A percentile compares a stretch with the other conserved stretches of the same genome.
Conservation (phyloP, 2,113 vertebrate genomes). For the Acanthochromis polyacanthus region DNA sequence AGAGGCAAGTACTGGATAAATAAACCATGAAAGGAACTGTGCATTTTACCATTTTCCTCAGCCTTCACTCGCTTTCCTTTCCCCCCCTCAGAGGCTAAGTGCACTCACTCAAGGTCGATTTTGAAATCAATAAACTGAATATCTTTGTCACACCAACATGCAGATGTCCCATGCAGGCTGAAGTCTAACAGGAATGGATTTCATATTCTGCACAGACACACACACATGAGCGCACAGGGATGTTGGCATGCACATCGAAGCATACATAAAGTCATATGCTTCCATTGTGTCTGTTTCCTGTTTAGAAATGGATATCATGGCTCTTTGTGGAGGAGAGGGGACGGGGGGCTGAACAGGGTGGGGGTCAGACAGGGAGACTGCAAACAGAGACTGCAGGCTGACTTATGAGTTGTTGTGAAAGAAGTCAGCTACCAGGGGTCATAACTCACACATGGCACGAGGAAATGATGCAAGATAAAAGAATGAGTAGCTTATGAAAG, state of each 20-base stretch:
- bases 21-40: slow-evolving; percentile 29
- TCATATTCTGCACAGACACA: slow-evolving; percentile 34
- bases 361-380: neutral
- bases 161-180: slow-evolving; percentile 22
- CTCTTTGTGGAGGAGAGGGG: slow-evolving; percentile 14
- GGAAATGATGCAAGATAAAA: slow-evolving; percentile 27
- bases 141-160: slow-evolving; percentile 40
- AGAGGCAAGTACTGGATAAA: slow-evolving; percentile 36
- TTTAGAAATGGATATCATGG: slow-evolving; percentile 58
- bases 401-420: slow-evolving; percentile 63
- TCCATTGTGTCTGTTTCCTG: slow-evolving; percentile 54
- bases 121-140: slow-evolving; percentile 59
- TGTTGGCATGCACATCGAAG: slow-evolving; percentile 3
- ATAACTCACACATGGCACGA: slow-evolving; percentile 39
- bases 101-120: slow-evolving; percentile 49
- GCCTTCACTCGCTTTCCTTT: neutral
- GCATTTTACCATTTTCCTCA: slow-evolving; percentile 21
- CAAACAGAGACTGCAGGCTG: slow-evolving; percentile 29
- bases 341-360: neutral
- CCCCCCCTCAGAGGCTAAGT: slow-evolving; percentile 28
- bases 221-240: neutral
- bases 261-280: slow-evolving; percentile 16
- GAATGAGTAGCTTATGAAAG: slow-evolving; percentile 31
- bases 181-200: slow-evolving; percentile 17
- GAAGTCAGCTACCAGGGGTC: slow-evolving; percentile 50